phyloP scores from a whole-genome alignment of 2,888 invertebrate species.

The Geophilus truncorum region DNA sequence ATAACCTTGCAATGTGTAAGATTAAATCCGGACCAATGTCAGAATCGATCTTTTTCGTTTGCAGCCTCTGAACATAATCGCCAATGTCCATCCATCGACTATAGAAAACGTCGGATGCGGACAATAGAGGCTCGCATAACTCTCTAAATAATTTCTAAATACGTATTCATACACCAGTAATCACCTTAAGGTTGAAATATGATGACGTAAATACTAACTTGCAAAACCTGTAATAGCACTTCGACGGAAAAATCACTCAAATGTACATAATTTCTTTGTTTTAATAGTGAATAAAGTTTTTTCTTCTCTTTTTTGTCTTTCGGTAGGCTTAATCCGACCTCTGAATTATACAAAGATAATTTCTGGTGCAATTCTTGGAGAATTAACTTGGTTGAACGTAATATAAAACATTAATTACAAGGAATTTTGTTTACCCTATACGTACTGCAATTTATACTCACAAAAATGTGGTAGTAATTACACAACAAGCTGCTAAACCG shows the following conservation, averaged over 20 bases:
- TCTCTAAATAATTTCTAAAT: not conserved
- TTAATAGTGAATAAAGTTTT: not conserved
- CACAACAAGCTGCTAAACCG: not conserved
- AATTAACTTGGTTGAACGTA: too few relatives aligned
- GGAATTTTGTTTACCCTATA: not conserved
- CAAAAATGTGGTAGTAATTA: constrained; percentile 8
- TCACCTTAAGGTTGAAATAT: too few relatives aligned
- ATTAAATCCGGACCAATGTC: not conserved
- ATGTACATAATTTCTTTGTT: not conserved
- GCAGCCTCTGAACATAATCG: not conserved
- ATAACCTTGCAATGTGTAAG: not conserved
- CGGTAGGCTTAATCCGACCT: not conserved
- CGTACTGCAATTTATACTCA: not conserved
- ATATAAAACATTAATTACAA: not conserved
- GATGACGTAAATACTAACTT: too few relatives aligned
- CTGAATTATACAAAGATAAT: not conserved
- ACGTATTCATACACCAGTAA: too few relatives aligned
- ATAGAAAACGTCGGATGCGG: not conserved
- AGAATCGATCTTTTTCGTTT: not conserved
- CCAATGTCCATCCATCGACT: not conserved
- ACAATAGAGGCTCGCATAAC: not conserved
- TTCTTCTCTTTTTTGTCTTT: not conserved
- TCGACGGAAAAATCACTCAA: not conserved
- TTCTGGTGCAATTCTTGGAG: not conserved
- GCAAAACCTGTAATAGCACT: not conserved